Evolutionary conservation across 2,797 vertebrate species (phyloP), one percentile per base, ranked within the genome.

Genomic region (Falco biarmicus): DNA sequence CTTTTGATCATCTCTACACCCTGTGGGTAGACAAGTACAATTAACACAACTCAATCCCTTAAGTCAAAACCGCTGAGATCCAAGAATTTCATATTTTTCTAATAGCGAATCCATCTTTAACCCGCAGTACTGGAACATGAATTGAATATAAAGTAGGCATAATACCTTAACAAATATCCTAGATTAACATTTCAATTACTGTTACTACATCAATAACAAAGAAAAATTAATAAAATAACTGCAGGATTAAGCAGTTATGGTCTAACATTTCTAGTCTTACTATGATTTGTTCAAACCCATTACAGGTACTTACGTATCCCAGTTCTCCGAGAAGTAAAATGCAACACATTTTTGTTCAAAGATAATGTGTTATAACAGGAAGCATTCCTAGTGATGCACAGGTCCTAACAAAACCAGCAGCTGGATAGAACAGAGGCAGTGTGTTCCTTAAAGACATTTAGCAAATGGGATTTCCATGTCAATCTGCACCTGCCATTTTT

Each of bases 11-110:
- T 92, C 48, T 56, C 80, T 79, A 83, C 77, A 84, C 59, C 79
- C 80, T 80, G 69, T 77, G 64, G 89, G 90, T 89, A 96, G 69
- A 96, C 43, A 94, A 97, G 61, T 54, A 69, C n/a, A 89, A 95
- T 80, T 90, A 92, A 90, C 41, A 26, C 59, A 89, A 61, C 81
- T 96, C 81, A 84, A 51, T 94, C 92, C 66, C 74, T 95, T 68
- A 94, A 91, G 37, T 69, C 51, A 14, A 90, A 98, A 93, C 63
- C 47, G 57, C 83, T 53, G 66, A 94, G 75, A 91, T 87, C 61
- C 70, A 83, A 84, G 85, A 89, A 84, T 84, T 83, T 56, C 0
- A 1, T 84, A 18, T 56, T 75, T 89, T 85, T 82, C 50, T 79
- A 94, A 84, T 3, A 71, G 26, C 0, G 0, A 84, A 82, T 65